phyloP scores from a whole-genome alignment of 37 sponge, comb jelly and placozoan genomes.

The Halisarca cf. caerulea region DNA sequence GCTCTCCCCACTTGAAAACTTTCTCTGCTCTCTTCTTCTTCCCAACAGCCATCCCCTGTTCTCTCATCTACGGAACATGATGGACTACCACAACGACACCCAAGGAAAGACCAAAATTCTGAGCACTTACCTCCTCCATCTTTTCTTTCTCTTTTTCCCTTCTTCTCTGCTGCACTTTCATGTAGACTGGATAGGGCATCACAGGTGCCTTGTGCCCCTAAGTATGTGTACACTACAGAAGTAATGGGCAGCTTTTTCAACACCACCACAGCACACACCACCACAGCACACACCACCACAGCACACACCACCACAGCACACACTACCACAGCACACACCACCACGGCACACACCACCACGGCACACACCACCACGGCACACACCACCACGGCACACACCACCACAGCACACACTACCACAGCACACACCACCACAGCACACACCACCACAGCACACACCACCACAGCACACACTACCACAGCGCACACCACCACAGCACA shows the following conservation, averaged over 20 bases:
- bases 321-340: no score
- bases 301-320: neutral
- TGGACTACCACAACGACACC: no score
- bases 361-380: no score
- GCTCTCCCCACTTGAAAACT: neutral
- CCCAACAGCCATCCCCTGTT: neutral
- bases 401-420: no score
- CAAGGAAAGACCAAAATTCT: neutral
- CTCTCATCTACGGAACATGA: neutral
- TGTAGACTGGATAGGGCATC: constrained; percentile 6
- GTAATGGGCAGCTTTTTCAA: no score
- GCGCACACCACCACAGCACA: no score
- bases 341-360: no score
- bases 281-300: neutral
- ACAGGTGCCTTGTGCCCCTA: constrained; percentile 3
- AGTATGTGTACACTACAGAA: neutral
- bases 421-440: no score
- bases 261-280: no score
- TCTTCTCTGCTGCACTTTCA: neutral
- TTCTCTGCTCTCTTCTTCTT: neutral
- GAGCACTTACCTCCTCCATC: constrained; percentile 1
- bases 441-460: no score
- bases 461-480: no score
- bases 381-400: no score
- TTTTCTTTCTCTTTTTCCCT: neutral